Evolutionary conservation across 2,888 invertebrate species (phyloP).

Genomic region (Lagria hirta): DNA sequence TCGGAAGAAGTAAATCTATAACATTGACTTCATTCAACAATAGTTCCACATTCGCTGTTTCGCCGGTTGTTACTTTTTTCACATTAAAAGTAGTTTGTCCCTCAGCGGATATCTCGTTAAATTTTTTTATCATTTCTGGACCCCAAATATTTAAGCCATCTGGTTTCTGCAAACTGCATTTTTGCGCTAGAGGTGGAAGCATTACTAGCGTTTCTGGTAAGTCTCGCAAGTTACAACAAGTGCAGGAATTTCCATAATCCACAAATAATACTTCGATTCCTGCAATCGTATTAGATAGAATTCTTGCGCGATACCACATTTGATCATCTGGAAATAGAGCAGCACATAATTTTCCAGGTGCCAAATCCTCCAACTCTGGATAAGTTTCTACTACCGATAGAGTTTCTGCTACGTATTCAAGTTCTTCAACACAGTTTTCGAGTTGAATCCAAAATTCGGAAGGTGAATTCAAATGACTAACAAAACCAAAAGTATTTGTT

Average conservation of each 20-base stretch:
- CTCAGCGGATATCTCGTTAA: constrained; percentile 67
- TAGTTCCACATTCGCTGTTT: constrained; percentile 67
- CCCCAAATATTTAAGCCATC: constrained; percentile 62
- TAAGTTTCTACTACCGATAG: constrained; percentile 58
- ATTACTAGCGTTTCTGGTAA: constrained; percentile 63
- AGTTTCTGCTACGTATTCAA: constrained; percentile 64
- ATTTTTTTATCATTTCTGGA: constrained; percentile 64
- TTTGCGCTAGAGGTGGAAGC: constrained; percentile 64
- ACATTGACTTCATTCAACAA: constrained; percentile 64
- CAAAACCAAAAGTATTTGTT: constrained; percentile 56
- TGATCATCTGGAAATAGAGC: constrained; percentile 68
- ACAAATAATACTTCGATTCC: constrained; percentile 64
- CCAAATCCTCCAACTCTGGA: constrained; percentile 56
- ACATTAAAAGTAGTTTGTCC: constrained; percentile 71
- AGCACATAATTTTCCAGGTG: constrained; percentile 64
- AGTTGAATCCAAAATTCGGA: constrained; percentile 75
- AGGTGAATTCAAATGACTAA: constrained; percentile 68
- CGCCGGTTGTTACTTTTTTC: constrained; percentile 66
- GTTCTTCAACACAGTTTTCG: constrained; percentile 61
- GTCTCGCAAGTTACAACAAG: constrained; percentile 60
- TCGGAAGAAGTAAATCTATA: constrained; percentile 58
- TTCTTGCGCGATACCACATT: constrained; percentile 67
- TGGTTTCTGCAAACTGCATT: constrained; percentile 61
- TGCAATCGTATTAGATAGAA: constrained; percentile 60
- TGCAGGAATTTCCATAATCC: constrained; percentile 70